Percentiles rank a stretch among this genome's conserved stretches.
phyloP scores from a whole-genome alignment of 1,140 invertebrate genomes.

The Drosophila sp. region DNA sequence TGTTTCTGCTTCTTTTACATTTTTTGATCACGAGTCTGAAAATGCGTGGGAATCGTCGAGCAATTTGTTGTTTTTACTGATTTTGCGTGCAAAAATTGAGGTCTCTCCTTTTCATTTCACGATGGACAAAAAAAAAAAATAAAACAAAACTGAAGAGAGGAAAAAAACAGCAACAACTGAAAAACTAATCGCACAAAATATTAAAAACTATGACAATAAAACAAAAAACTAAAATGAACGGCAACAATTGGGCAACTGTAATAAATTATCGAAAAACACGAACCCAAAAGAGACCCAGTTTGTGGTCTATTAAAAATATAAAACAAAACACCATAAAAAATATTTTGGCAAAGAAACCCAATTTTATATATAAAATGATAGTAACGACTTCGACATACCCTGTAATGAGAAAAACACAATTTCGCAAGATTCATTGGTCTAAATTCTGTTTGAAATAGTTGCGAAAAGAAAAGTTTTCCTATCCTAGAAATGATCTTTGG shows the following conservation, averaged over 20 bases:
- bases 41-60: slow-evolving; percentile 79
- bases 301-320: slow-evolving; percentile 67
- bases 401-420: not conserved
- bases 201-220: slow-evolving; percentile 75
- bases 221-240: slow-evolving; percentile 49
- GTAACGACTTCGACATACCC: not conserved
- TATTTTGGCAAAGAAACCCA: not conserved
- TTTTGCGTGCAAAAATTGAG: slow-evolving; percentile 42
- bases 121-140: slow-evolving; percentile 36
- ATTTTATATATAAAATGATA: not conserved
- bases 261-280: slow-evolving; percentile 82
- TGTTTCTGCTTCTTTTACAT: not conserved
- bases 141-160: slow-evolving; percentile 18
- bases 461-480: too few species aligned
- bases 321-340: slow-evolving; percentile 24
- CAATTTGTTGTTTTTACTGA: slow-evolving; percentile 48
- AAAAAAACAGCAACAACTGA: slow-evolving; percentile 54
- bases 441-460: too few species aligned
- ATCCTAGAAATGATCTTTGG: too few species aligned
- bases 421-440: too few species aligned
- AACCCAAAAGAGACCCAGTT: slow-evolving; percentile 56
- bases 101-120: slow-evolving; percentile 22
- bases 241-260: slow-evolving; percentile 72
- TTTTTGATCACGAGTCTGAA: slow-evolving; percentile 63
- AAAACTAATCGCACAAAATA: slow-evolving; percentile 67